Base-by-base conservation (phyloP, 2,888 invertebrate species). In the Synergus gifuensis region DNA sequence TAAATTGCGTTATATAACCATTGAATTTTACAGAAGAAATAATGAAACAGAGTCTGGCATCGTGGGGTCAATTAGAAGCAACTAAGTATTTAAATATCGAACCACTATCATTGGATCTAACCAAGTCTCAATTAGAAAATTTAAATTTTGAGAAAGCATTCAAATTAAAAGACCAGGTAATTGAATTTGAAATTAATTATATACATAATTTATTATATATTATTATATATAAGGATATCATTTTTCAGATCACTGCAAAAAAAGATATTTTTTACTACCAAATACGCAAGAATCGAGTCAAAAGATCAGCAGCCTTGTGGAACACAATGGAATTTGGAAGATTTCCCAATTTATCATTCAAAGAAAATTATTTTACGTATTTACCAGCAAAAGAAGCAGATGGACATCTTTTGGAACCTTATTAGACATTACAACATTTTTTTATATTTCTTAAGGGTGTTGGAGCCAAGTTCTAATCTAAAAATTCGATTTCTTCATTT, bases 321-420 rank as follows among this genome's bases (percentile, higher is more conserved):
- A 82, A 79, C 46, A 82, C 87, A 0, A 89, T 91, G 89, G 87
- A 91, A 54, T 88, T 85, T 77, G 87, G 87, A 66, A 90, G 87
- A 79, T 89, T 89, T 78, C 90, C 90, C 0, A 85, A 85, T 16
- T 36, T 82, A 2, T 85, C 86, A 2, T 92, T 90, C 76, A 91
- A 91, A 73, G 79, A 82, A 81, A 87, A 89, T 11, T 92, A 86
- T 82, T 92, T 91, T 69, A 87, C 90, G 1, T 92, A 92, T 76
- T 82, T 89, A 82, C 84, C 90, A 1, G 78, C 83, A 28, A 89
- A 88, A 81, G 90, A 90, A 82, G 82, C 84, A 5, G 88, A 90
- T 78, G 88, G 90, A 46, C 84, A 86, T n/a, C 84, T 89, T 49
- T 86, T 87, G 44, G 87, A 84, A 78, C 89, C 89, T 28, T 5